Base-by-base conservation (phyloP, 2,888 invertebrate genomes). In the Galerucella pusilla region DNA sequence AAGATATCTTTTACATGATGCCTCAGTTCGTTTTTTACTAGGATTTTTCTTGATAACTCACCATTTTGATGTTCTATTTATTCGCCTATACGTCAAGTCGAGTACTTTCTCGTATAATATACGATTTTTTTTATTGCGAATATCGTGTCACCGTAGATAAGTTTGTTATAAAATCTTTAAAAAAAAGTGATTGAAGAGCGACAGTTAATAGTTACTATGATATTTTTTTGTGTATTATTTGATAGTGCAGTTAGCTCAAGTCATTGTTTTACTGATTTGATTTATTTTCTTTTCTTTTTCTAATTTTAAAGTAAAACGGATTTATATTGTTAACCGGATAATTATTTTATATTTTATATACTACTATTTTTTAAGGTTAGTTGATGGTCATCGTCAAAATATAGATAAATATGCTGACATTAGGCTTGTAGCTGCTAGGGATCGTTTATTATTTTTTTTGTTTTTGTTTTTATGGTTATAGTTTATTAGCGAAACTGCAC, bases 331-430 rank as follows among this genome's bases (percentile, higher is more conserved):
- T 79, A 75, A 75, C 74, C 66, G 46, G 42, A 73, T 70, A 75
- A 68, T 28, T 28, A 28, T 74, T 79, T 78, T 78, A 69, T 79
- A 77, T 76, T 74, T 78, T 77, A 74, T 77, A 74, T 75, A 75
- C 66, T 74, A 74, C n/a, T n/a, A n/a, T n/a, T 72, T 70, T 67
- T 75, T 76, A 76, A 77, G 69, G 66, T 66, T 75, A 75, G 78
- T 77, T 71, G 45, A 68, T 68, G 57, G 57, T 68, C 75, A 79
- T 75, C 77, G 77, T 78, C 77, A 73, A 72, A 74, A 67, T 75
- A 75, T 68, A 57, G 59, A 59, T 70, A 77, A 67, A 68, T 61
- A 64, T 70, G 61, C 49, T 68, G 71, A 75, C 28, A 45, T 57
- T 54, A 71, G 57, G n/a, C 7, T 67, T 66, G 25, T 61, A 65